Conservation (phyloP, 2,113 vertebrate species). For the Melanerpes formicivorus region DNA sequence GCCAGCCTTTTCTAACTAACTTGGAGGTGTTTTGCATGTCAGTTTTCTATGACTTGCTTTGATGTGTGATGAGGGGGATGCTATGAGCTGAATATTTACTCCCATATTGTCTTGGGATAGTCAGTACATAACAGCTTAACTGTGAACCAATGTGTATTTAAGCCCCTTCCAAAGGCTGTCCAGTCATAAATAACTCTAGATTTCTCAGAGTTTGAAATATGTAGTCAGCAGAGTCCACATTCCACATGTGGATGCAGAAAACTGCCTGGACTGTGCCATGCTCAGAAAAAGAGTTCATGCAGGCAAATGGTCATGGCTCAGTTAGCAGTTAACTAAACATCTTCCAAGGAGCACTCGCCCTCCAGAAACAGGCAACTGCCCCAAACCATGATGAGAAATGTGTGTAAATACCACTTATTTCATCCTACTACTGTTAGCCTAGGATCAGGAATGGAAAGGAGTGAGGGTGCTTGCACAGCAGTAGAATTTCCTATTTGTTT, state of each 20-base stretch:
- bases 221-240: neutral
- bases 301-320: neutral
- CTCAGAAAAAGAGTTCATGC: neutral
- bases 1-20: neutral
- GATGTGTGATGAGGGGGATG: no score
- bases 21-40: neutral
- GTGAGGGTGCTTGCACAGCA: neutral
- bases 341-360: neutral
- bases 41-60: neutral
- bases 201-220: neutral
- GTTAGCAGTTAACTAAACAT: neutral
- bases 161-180: neutral
- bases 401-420: neutral
- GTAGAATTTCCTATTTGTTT: constrained; percentile 2
- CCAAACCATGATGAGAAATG: neutral
- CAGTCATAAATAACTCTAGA: neutral
- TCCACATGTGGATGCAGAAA: neutral
- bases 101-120: neutral
- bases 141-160: neutral
- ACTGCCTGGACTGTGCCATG: rapidly evolving
- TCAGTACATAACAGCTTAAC: neutral
- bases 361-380: neutral
- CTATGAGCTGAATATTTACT: neutral
- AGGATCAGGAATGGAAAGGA: neutral
- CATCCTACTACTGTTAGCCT: neutral